phyloP scores from a whole-genome alignment of 2,888 invertebrate species.

The Idaea straminata region DNA sequence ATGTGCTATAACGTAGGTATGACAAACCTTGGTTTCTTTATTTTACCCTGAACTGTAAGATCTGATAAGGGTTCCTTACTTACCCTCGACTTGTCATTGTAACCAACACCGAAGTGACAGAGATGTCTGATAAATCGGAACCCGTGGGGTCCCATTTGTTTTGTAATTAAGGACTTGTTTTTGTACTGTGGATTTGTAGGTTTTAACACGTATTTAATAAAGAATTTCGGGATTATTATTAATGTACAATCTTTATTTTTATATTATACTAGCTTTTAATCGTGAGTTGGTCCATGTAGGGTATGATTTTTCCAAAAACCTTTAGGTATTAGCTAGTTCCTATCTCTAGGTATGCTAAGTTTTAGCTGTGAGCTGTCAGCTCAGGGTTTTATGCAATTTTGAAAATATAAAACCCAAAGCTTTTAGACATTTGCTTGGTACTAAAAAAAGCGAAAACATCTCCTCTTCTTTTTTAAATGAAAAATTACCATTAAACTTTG shows the following conservation, averaged over 20 bases:
- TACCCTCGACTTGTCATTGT: constrained; percentile 42
- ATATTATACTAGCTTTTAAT: no score
- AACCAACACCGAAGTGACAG: constrained; percentile 58
- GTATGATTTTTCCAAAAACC: no score
- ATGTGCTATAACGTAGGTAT: no score
- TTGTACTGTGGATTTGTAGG: constrained; percentile 16
- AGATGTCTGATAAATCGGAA: constrained; percentile 55
- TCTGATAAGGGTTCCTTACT: constrained; percentile 23
- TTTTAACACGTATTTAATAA: constrained; percentile 9
- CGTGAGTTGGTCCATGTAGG: no score
- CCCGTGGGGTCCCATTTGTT: constrained; percentile 41
- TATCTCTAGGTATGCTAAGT: no score
- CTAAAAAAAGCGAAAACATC: no score
- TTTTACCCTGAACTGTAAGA: background rate
- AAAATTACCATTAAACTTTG: constrained; percentile 4
- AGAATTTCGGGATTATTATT: constrained; percentile 19
- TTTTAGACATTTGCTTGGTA: no score
- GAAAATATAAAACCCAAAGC: no score
- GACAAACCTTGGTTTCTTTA: background rate
- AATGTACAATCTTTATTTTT: constrained; percentile 23
- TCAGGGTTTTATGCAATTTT: no score
- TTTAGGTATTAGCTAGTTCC: no score
- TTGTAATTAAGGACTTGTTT: constrained; percentile 31
- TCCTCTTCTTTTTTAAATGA: constrained; percentile 4
- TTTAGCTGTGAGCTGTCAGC: no score